phyloP scores from a whole-genome alignment of 2,888 invertebrate genomes.

The Augiades crinisus region DNA sequence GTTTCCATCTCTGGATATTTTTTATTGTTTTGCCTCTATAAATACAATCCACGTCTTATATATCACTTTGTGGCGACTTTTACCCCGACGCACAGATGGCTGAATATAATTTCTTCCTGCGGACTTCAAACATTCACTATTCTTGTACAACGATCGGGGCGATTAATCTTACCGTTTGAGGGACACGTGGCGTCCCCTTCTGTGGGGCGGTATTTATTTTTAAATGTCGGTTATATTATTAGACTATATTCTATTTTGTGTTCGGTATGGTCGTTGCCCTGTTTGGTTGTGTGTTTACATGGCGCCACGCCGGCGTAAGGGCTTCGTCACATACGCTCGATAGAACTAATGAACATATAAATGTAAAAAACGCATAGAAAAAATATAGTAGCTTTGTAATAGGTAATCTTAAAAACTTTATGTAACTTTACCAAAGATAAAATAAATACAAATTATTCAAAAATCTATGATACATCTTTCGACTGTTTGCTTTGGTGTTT shows the following conservation, averaged over 20 bases:
- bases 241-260: slow-evolving; percentile 70
- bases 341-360: no score
- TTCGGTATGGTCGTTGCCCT: slow-evolving; percentile 74
- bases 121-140: slow-evolving; percentile 36
- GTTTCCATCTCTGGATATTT: neutral
- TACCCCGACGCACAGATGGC: neutral
- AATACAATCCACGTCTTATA: neutral
- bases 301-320: slow-evolving; percentile 56
- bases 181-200: slow-evolving; percentile 65
- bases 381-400: no score
- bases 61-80: neutral
- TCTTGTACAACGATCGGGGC: slow-evolving; percentile 37
- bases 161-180: slow-evolving; percentile 59
- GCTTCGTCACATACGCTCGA: slow-evolving; percentile 8
- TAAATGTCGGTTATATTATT: slow-evolving; percentile 57
- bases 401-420: no score
- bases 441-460: no score
- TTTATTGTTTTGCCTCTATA: neutral
- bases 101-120: slow-evolving; percentile 21
- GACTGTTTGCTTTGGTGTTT: no score
- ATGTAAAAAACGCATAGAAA: no score
- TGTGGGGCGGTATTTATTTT: slow-evolving; percentile 57
- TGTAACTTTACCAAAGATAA: no score
- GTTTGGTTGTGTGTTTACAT: slow-evolving; percentile 73
- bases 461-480: no score